Base-by-base conservation (phyloP, 2,113 vertebrate species). In the Apaloderma vittatum region DNA sequence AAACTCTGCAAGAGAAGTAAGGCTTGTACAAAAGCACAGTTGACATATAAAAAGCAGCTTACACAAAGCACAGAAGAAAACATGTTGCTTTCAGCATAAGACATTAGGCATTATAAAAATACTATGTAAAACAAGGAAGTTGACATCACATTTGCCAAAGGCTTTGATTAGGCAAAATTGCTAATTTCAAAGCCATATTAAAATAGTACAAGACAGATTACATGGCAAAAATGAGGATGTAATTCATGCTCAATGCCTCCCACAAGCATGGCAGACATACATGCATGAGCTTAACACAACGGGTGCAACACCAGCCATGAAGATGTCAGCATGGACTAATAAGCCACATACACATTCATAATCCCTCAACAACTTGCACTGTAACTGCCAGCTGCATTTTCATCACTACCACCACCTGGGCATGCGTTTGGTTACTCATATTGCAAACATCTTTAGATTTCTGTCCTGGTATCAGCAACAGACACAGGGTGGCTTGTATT, bases 381-480 rank as follows among this genome's bases (percentile, higher is more conserved):
- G 26, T 17, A 51, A 2, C 24, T 46, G 27, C 48, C 43, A 54
- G 32, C 23, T 81, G 49, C 32, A 61, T 37, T 65, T 82, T n/a
- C 61, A 59, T 34, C 58, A 6, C 29, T 27, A 16, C 10, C 36
- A 83, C 6, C 54, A 49, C 43, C 7, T 9, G 8, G 18, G 21
- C 30, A 23, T 5, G 37, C 0, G 0, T 49, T 62, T 46, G 12
- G 52, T 90, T 30, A 26, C 29, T 45, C 12, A 52, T 24, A 34
- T 61, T 6, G 32, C 55, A 55, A 84, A 78, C 34, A 37, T 2
- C 45, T 68, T 40, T 8, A 3, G 13, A n/a, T 59, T 67, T 19
- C 29, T 86, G 43, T 37, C 37, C 0, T 0, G 5, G 7, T 29
- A 29, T 34, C 12, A 9, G 26, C 46, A 51, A 18, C 0, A 2